Evolutionary conservation across 2,888 invertebrate species (phyloP).

Genomic region (Habrosyne pyritoides): DNA sequence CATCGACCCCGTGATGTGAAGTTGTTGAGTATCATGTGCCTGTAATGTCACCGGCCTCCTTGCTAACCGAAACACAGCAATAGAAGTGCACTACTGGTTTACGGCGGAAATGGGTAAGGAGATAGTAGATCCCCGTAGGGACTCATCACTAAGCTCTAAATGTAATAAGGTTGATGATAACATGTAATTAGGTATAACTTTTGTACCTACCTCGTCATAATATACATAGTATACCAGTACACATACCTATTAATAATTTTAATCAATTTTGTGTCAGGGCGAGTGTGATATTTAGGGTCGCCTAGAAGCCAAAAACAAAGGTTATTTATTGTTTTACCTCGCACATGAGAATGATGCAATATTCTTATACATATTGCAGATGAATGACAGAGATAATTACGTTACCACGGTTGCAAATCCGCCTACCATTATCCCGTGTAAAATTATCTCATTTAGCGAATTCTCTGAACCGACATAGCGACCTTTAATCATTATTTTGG

Average conservation of each 20-base stretch:
- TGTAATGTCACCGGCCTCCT: too few species aligned
- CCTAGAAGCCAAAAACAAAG: neutral
- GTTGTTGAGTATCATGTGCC: too few species aligned
- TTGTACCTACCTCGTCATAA: too few species aligned
- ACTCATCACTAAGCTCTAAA: too few species aligned
- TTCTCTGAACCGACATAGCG: constrained; percentile 73
- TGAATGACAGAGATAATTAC: constrained; percentile 21
- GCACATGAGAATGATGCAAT: constrained; percentile 1
- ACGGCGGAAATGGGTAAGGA: too few species aligned
- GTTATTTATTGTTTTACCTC: neutral
- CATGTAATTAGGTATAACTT: too few species aligned
- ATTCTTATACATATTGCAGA: constrained; percentile 4
- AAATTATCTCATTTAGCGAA: constrained; percentile 48
- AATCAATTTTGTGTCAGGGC: neutral
- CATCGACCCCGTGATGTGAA: too few species aligned
- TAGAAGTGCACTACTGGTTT: too few species aligned
- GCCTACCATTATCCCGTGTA: constrained; percentile 48
- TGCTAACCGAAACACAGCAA: too few species aligned
- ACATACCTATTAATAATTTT: neutral
- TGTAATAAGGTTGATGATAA: too few species aligned
- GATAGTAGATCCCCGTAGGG: too few species aligned
- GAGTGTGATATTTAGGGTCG: neutral
- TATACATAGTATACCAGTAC: neutral
- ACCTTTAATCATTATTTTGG: constrained; percentile 62
- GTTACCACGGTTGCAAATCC: constrained; percentile 49